Conservation (phyloP, 2,113 vertebrate genomes). For the Ctenodactylus gundi region DNA sequence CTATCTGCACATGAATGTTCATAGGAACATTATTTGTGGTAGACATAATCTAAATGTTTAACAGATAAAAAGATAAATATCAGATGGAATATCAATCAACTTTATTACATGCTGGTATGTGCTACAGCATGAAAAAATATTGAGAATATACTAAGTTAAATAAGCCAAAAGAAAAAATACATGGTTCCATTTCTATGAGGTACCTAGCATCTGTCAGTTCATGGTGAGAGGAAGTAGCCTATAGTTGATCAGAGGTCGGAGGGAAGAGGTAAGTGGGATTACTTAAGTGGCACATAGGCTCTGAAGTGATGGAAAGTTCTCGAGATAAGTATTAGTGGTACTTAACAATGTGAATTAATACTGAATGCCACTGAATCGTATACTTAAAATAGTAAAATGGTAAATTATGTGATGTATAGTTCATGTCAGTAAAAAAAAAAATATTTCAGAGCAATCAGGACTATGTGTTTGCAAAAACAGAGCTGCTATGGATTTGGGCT, state of each 20-base stretch:
- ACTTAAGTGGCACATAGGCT: background rate
- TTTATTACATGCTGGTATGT: background rate
- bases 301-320: no score
- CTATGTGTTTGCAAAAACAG: background rate
- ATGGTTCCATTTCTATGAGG: background rate
- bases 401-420: background rate
- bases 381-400: background rate
- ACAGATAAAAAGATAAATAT: background rate
- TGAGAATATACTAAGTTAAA: conserved; percentile 8
- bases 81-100: background rate
- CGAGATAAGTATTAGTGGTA: background rate
- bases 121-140: background rate
- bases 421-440: background rate
- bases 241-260: background rate
- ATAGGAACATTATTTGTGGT: background rate
- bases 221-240: background rate
- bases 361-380: background rate
- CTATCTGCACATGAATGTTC: background rate
- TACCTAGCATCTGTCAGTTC: background rate
- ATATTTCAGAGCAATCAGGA: background rate
- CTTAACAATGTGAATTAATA: background rate
- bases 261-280: background rate
- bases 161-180: background rate
- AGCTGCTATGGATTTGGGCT: background rate
- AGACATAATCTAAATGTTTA: background rate